A percentile compares a stretch with the other conserved stretches of the same genome.
These are phyloP conservation scores for Enteromius thamalakanensis DNA, from an alignment of 2,797 vertebrate genomes.

Conservation along the genomic window DNA sequence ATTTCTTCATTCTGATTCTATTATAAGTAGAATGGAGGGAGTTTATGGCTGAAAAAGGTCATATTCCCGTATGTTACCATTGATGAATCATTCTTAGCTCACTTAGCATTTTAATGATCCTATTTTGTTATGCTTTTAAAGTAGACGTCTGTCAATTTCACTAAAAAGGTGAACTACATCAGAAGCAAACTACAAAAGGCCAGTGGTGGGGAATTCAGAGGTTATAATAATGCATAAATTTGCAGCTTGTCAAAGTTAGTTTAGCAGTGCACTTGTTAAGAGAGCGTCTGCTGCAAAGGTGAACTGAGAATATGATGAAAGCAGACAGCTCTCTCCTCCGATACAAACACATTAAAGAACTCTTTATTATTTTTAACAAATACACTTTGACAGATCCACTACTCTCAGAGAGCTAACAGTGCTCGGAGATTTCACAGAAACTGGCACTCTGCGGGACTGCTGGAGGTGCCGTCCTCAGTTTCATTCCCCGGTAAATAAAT, in stretches of 20 bases:
- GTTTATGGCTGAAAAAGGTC: not conserved
- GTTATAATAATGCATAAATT: constrained; percentile 60
- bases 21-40: not conserved
- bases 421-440: constrained; percentile 36
- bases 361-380: constrained; percentile 55
- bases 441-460: not conserved
- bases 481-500: constrained; percentile 14
- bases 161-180: constrained; percentile 48
- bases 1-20: not conserved
- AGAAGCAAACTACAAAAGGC: constrained; percentile 46
- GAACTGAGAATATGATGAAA: constrained; percentile 51
- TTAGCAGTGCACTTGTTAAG: constrained; percentile 50
- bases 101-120: constrained; percentile 25
- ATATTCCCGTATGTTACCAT: constrained; percentile 13
- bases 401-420: constrained; percentile 17
- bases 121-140: constrained; percentile 40
- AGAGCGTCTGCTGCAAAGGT: constrained; percentile 34
- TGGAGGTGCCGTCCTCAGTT: constrained; percentile 1
- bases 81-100: constrained; percentile 12
- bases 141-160: constrained; percentile 44
- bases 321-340: constrained; percentile 43
- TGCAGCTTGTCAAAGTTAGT: constrained; percentile 56
- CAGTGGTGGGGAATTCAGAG: constrained; percentile 43
- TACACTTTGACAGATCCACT: constrained; percentile 48
- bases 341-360: constrained; percentile 46